A percentile compares a stretch with the other conserved stretches of the same genome.
Conservation (phyloP, 2,888 invertebrate species). For the Pristionchus japonicus region DNA sequence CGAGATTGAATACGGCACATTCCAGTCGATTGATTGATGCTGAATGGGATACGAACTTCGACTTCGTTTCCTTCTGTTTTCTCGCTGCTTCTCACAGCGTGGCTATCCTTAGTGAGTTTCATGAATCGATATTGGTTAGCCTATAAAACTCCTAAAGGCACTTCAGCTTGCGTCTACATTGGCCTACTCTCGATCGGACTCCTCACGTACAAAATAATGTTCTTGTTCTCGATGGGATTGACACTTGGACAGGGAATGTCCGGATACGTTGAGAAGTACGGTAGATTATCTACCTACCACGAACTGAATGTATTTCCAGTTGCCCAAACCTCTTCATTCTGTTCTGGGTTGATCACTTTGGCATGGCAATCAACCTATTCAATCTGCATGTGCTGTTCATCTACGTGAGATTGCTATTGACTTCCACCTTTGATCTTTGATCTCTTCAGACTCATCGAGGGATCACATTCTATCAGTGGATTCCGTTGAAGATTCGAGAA, state of each 20-base stretch:
- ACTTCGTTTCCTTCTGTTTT: too few relatives aligned
- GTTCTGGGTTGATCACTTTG: neutral
- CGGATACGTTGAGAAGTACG: neutral
- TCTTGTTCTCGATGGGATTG: neutral
- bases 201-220: neutral
- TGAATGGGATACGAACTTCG: too few relatives aligned
- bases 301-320: neutral
- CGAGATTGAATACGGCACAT: too few relatives aligned
- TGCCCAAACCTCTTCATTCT: neutral
- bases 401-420: neutral
- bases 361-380: neutral
- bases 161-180: neutral
- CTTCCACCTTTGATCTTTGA: neutral
- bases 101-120: neutral
- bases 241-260: neutral
- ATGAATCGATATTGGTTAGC: neutral
- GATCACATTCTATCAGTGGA: neutral
- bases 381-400: neutral
- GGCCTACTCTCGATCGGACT: neutral
- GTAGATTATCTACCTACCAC: neutral
- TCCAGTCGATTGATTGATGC: too few relatives aligned
- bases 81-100: too few relatives aligned
- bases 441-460: slow-evolving; percentile 7
- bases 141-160: too few relatives aligned
- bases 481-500: neutral